These are phyloP conservation scores for Apostichopus californicus DNA, from an alignment of 35 echinoderm and acorn worm genomes.

Conservation along the genomic window DNA sequence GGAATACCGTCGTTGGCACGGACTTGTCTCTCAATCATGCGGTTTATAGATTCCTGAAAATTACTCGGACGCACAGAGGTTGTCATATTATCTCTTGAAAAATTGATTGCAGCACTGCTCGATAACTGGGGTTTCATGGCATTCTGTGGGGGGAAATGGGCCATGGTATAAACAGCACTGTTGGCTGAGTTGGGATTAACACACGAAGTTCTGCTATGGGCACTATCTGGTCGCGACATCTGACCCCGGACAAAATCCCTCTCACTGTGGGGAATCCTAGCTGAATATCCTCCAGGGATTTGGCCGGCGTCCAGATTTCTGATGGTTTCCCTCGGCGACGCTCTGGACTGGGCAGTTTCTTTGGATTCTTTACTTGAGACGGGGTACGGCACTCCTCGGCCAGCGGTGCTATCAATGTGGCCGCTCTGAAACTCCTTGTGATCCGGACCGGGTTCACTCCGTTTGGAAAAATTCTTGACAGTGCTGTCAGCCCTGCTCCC, in stretches of 20 bases:
- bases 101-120: conserved; percentile 16
- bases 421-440: conserved; percentile 39
- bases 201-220: not conserved
- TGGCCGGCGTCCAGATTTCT: conserved; percentile 1
- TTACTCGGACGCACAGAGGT: not conserved
- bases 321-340: conserved; percentile 1
- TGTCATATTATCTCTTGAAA: not conserved
- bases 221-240: not conserved
- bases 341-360: conserved; percentile 34
- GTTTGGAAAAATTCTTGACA: conserved; percentile 4
- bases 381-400: not conserved
- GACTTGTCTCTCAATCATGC: conserved; percentile 48
- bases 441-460: conserved; percentile 1
- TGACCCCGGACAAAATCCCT: conserved; percentile 16
- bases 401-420: conserved; percentile 35
- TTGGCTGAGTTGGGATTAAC: not conserved
- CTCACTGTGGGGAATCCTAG: conserved; percentile 28
- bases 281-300: not conserved
- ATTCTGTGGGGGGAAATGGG: conserved; percentile 34
- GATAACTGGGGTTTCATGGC: conserved; percentile 12
- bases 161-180: not conserved
- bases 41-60: conserved; percentile 62
- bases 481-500: conserved; percentile 25
- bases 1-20: not conserved
- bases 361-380: conserved; percentile 5